phyloP scores from a whole-genome alignment of 1,140 invertebrate species.

The Vanessa tameamea region DNA sequence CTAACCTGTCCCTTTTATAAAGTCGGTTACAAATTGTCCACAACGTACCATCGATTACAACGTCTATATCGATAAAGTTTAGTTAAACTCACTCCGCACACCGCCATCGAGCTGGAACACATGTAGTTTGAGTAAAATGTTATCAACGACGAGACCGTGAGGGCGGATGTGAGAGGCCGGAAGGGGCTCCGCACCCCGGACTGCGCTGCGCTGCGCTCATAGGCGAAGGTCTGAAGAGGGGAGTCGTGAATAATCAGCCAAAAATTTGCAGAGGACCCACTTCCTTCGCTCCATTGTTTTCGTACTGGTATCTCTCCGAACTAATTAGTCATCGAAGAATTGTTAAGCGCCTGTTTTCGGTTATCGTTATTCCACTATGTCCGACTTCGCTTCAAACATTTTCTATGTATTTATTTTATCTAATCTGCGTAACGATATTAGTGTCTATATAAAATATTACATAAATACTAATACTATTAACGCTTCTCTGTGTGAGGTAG shows the following conservation, averaged over 20 bases:
- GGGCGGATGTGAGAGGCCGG: conserved; percentile 28
- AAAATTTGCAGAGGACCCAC: conserved; percentile 19
- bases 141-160: background rate
- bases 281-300: conserved; percentile 18
- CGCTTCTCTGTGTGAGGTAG: no score
- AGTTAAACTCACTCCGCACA: background rate
- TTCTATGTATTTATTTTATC: no score
- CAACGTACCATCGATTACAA: no score
- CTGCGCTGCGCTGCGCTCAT: background rate
- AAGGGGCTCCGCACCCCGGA: conserved; percentile 1
- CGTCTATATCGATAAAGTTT: no score
- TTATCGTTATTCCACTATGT: background rate
- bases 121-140: background rate
- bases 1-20: no score
- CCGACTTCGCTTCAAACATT: no score
- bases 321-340: conserved; percentile 20
- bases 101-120: background rate
- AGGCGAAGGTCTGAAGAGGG: background rate
- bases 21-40: no score
- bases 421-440: background rate
- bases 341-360: background rate
- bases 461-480: no score
- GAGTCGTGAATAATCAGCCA: conserved; percentile 34
- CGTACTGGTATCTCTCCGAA: background rate
- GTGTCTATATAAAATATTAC: no score